Base-by-base conservation (phyloP, 2,888 invertebrate species). In the Megastigmus dorsalis region DNA sequence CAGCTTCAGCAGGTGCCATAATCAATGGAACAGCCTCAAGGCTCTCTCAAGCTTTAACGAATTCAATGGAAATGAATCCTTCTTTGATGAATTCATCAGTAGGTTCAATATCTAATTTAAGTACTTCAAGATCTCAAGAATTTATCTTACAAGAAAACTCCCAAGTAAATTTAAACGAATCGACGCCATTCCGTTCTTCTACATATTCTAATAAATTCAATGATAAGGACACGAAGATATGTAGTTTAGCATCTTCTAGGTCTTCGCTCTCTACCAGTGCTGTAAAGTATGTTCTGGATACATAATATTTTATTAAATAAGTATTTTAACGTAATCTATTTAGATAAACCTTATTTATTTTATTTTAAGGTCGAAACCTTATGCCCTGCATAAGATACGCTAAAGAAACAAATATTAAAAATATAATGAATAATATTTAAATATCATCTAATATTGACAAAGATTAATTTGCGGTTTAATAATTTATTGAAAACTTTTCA, bases 1-100 rank as follows among this genome's bases (percentile, higher is more conserved):
- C 84, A 71, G 81, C 82, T 18, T 80, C 81, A 0, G 36, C 75
- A 65, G 81, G 71, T 65, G 67, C 77, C n/a, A 75, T 74, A 15
- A 79, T 69, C 2, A 78, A 79, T 48, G 76, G 72, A 38, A 77
- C 77, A 6, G 75, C 76, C 15, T 75, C 80, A 7, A 81, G 69
- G 33, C 41, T 81, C 7, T 71, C 79, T 30, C 80, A 80, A 70
- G 66, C 76, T 60, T 43, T 80, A 13, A 79, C 69, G 50, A 68
- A 79, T n/a, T 77, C 82, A 0, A 52, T 78, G 1, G 78, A 81
- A 18, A 62, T 78, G 10, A 79, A 79, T 38, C 78, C 79, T 28
- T 67, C 78, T 15, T 60, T 77, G 38, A 72, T 78, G 7, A 78
- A 81, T 71, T 78, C 73, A 45, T 78, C 82, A 3, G 74, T 74